Evolutionary conservation across 1,140 invertebrate genomes (phyloP).

Genomic region (Gonatopus flavifemur): DNA sequence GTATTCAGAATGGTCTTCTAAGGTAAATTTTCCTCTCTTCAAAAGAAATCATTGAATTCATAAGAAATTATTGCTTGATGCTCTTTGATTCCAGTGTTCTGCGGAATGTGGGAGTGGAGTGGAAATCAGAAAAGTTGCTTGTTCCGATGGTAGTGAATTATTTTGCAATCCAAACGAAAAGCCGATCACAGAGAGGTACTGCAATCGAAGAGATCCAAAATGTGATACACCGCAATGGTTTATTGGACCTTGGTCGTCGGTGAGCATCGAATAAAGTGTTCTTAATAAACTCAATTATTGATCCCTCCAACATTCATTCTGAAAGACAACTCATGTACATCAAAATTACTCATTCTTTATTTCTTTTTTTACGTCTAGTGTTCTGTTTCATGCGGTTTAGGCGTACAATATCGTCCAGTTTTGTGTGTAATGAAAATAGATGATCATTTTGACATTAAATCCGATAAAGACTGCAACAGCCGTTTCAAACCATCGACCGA

Average conservation of each 20-base stretch:
- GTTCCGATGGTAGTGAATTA: slow-evolving; percentile 49
- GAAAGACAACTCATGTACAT: no score
- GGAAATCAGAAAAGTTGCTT: slow-evolving; percentile 57
- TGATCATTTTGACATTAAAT: slow-evolving; percentile 43
- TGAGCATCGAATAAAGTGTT: slow-evolving; percentile 42
- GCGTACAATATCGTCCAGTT: slow-evolving; percentile 63
- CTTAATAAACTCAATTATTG: slow-evolving; percentile 36
- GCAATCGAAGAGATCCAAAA: slow-evolving; percentile 59
- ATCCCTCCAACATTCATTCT: background rate
- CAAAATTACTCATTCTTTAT: no score
- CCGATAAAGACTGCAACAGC: slow-evolving; percentile 52
- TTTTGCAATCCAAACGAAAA: slow-evolving; percentile 59
- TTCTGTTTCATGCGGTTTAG: slow-evolving; percentile 65
- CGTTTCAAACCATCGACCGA: slow-evolving; percentile 51
- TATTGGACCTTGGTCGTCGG: slow-evolving; percentile 68
- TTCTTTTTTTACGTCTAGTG: slow-evolving; percentile 62
- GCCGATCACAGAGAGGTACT: slow-evolving; percentile 64
- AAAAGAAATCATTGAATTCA: background rate
- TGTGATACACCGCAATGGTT: slow-evolving; percentile 70
- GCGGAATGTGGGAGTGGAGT: slow-evolving; percentile 40
- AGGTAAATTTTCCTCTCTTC: slow-evolving; percentile 30
- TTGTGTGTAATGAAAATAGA: slow-evolving; percentile 60
- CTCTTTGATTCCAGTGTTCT: slow-evolving; percentile 39
- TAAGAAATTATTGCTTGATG: no score
- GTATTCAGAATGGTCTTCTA: slow-evolving; percentile 45